A percentile compares a stretch with the other conserved stretches of the same genome.
Evolutionary conservation across 2,888 invertebrate genomes (phyloP).

Genomic region (Teleogryllus oceanicus): DNA sequence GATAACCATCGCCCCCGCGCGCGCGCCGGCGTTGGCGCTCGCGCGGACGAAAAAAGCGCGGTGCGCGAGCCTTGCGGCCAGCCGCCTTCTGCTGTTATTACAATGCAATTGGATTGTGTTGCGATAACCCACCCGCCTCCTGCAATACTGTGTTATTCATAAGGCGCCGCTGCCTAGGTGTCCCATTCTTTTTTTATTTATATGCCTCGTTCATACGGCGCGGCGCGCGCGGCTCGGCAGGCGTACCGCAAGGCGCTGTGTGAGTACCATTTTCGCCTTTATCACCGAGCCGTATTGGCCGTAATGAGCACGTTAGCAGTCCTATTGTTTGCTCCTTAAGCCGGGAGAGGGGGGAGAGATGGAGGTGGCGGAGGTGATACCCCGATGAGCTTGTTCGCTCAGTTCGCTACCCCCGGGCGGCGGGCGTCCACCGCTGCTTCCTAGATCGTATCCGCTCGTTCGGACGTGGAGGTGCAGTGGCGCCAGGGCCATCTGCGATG

Average conservation of each 20-base stretch:
- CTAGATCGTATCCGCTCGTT: neutral
- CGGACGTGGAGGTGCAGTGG: neutral
- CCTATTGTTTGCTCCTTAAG: neutral
- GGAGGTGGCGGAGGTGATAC: neutral
- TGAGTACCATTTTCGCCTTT: slow-evolving; percentile 11
- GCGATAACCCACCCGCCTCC: slow-evolving; percentile 18
- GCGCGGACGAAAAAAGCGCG: neutral
- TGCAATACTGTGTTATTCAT: slow-evolving; percentile 9
- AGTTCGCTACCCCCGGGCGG: neutral
- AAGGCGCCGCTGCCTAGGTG: slow-evolving; percentile 3
- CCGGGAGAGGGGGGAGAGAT: neutral
- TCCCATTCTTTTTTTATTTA: neutral
- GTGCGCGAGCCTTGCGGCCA: too few relatives aligned
- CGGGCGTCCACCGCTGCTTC: neutral
- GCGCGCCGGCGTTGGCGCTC: neutral
- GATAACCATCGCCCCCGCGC: slow-evolving; percentile 9
- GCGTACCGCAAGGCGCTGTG: neutral
- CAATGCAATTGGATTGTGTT: slow-evolving; percentile 18
- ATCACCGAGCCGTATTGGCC: slow-evolving; percentile 8
- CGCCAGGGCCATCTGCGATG: too few relatives aligned
- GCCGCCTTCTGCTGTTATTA: slow-evolving; percentile 1
- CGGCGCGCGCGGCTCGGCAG: neutral
- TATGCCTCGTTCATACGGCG: neutral
- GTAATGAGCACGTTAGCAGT: slow-evolving; percentile 9
- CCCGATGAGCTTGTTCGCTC: too few relatives aligned